Percentiles rank a stretch among this genome's conserved stretches.
Conservation (phyloP, 2,113 vertebrate genomes). For the Urocynchramus pylzowi region DNA sequence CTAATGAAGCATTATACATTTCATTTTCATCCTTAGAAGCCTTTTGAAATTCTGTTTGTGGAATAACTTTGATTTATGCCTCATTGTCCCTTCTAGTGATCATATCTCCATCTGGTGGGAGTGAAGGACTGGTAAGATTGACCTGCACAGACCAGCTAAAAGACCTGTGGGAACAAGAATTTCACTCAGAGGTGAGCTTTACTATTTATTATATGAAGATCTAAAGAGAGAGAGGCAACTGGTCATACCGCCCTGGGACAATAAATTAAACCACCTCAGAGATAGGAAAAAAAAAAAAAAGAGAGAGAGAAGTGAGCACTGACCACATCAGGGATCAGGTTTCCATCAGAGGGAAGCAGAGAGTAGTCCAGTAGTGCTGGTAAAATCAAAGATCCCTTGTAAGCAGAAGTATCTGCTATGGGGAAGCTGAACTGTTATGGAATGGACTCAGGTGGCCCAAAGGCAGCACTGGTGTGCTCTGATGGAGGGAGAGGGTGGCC, state of each 20-base stretch:
- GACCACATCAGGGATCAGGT: neutral
- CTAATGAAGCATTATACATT: neutral
- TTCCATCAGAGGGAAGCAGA: neutral
- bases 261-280: neutral
- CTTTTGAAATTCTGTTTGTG: neutral
- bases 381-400: neutral
- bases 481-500: neutral
- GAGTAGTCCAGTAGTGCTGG: neutral
- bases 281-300: accelerated
- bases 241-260: neutral
- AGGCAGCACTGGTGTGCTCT: accelerated
- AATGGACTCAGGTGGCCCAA: neutral
- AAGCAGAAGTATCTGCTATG: neutral
- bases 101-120: conserved; percentile 22
- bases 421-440: neutral
- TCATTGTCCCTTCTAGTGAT: neutral
- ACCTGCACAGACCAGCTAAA: neutral
- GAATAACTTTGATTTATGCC: neutral
- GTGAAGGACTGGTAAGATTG: neutral
- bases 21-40: neutral
- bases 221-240: neutral
- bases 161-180: neutral
- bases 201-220: neutral
- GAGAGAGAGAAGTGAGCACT: neutral
- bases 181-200: neutral